Conservation (phyloP, 2,797 vertebrate species). For the Anisognathus igniventris region DNA sequence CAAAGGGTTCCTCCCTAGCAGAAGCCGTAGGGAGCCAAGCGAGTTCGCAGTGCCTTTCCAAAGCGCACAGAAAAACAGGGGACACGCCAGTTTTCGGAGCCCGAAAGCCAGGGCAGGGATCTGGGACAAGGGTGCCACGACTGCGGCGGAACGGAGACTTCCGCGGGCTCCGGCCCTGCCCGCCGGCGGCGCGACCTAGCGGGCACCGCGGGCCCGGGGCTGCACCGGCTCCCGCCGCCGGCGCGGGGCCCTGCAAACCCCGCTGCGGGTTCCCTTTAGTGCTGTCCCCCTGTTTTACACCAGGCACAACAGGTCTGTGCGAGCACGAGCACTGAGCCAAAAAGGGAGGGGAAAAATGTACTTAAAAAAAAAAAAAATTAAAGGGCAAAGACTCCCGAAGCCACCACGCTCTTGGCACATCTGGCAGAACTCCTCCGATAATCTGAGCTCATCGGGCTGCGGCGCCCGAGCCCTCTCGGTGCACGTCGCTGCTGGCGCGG, state of each 20-base stretch:
- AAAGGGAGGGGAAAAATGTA: accelerated
- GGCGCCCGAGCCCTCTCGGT: not conserved
- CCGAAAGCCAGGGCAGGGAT: not conserved
- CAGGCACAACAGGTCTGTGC: not conserved
- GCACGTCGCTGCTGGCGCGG: not conserved
- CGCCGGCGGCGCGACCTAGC: not conserved
- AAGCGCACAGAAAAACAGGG: not conserved
- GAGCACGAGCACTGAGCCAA: not conserved
- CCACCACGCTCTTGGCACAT: not conserved
- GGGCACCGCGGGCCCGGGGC: not conserved
- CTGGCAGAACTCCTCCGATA: not conserved
- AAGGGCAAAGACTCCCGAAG: not conserved
- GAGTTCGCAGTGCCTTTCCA: not conserved
- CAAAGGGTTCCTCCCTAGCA: not conserved
- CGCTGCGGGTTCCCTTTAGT: accelerated
- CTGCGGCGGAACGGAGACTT: not conserved
- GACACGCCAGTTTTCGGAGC: not conserved
- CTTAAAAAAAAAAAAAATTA: not conserved
- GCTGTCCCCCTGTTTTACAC: not conserved
- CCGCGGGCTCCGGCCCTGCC: not conserved
- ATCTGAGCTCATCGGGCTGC: not conserved
- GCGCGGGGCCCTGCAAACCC: not conserved
- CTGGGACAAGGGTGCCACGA: not conserved
- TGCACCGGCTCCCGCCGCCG: not conserved
- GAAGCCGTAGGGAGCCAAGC: not conserved